These are phyloP conservation scores for Seira ritae DNA, from an alignment of 2,888 invertebrate genomes.

Conservation along the genomic window DNA sequence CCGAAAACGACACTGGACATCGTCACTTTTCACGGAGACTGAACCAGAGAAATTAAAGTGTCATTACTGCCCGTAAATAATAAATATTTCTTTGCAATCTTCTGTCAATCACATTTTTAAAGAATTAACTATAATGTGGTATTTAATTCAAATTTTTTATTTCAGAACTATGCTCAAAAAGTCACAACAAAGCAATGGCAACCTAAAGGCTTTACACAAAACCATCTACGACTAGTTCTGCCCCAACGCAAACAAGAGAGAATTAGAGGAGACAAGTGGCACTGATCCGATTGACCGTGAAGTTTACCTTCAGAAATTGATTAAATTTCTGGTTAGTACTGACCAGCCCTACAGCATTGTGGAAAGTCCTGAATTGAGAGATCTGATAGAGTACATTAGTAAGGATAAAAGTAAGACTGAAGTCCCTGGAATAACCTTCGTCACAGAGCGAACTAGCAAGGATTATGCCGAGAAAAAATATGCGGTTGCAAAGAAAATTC, in stretches of 20 bases:
- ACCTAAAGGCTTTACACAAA: too few species aligned
- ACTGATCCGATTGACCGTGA: not conserved
- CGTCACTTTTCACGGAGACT: too few species aligned
- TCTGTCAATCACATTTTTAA: too few species aligned
- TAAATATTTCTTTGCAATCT: too few species aligned
- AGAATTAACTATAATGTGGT: too few species aligned
- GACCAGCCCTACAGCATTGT: constrained; percentile 5
- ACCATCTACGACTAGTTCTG: too few species aligned
- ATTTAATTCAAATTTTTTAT: too few species aligned
- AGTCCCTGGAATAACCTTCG: not conserved
- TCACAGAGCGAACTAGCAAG: not conserved
- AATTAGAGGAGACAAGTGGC: not conserved
- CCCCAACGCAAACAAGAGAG: not conserved
- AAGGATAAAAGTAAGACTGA: not conserved
- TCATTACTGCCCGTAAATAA: too few species aligned
- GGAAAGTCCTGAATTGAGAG: not conserved
- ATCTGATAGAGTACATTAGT: not conserved
- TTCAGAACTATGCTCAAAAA: too few species aligned
- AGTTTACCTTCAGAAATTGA: not conserved
- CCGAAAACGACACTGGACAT: too few species aligned
- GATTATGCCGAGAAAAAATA: not conserved
- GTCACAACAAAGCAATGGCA: too few species aligned
- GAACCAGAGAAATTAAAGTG: too few species aligned
- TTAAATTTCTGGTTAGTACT: not conserved
- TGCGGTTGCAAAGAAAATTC: not conserved